phyloP scores from a whole-genome alignment of 2,113 vertebrate genomes.

The Lichenostomus cassidix region DNA sequence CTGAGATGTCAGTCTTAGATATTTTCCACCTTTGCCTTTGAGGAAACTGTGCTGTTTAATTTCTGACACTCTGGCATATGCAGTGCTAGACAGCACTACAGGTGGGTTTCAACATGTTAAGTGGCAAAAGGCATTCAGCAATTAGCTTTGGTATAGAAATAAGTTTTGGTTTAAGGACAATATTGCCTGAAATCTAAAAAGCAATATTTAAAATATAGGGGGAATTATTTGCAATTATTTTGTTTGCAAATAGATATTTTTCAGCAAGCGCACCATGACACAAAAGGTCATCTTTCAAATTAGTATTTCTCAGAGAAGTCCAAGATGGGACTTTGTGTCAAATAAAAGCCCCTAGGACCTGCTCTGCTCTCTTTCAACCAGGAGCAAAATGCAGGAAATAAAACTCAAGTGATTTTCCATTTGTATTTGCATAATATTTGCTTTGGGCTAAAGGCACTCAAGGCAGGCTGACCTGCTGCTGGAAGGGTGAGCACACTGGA shows the following conservation, averaged over 20 bases:
- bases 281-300: neutral
- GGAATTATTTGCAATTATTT: neutral
- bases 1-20: neutral
- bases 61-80: neutral
- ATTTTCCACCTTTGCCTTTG: neutral
- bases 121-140: neutral
- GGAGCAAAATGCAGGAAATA: neutral
- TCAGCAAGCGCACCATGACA: neutral
- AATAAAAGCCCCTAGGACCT: neutral
- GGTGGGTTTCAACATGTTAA: neutral
- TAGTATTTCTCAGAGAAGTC: neutral
- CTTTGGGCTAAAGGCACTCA: rapidly evolving
- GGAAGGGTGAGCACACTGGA: neutral
- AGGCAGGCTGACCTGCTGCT: neutral
- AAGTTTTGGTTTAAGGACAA: neutral
- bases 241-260: neutral
- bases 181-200: neutral
- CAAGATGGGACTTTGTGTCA: neutral
- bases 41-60: neutral
- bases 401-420: neutral
- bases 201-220: neutral
- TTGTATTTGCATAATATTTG: neutral
- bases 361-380: neutral
- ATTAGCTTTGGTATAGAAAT: neutral
- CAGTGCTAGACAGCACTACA: neutral